Evolutionary conservation across 2,113 vertebrate species (phyloP), one percentile per base, ranked within the genome.

Genomic region (Irena cyanogastra): DNA sequence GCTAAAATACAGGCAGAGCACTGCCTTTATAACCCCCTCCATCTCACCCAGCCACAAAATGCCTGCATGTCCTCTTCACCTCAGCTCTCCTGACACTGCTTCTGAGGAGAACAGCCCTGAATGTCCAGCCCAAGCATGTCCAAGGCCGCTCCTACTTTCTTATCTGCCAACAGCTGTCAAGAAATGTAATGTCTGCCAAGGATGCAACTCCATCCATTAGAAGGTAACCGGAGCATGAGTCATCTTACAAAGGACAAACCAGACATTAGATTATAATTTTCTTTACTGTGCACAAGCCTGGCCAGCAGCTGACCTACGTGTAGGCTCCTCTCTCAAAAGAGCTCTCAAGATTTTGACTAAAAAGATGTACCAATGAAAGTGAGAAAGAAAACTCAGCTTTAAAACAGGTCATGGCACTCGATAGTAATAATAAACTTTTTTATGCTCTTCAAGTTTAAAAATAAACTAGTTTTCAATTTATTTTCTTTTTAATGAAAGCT

Each of bases 361-460:
- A 26, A 3, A 72, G 17, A 39, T 18, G 9, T 59, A 74, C n/a
- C 63, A 35, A 15, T 2, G 8, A 39, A 30, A 80, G 41, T 13
- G 83, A 69, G 45, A 45, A 90, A 69, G 45, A 77, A 92, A 53
- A 4, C 8, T 72, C n/a, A n/a, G 53, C 26, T 88, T 65, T 72
- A 33, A 64, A 85, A 47, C 0, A 2, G 37, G 17, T n/a, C 54
- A 54, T n/a, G 44, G 19, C 16, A 41, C 42, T 87, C 0, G 0
- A 71, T 11, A 68, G 6, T 28, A 47, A 5, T 18, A 77, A 72
- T 7, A 80, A 57, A 2, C 17, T 59, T 61, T 70, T 37, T 35
- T 47, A 60, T 28, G 65, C 22, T 66, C 47, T 60, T 22, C 11
- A 84, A 77, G 21, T 66, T 83, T 49, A 23, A 47, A 84, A 87